phyloP scores from a whole-genome alignment of 1,140 invertebrate genomes.

The Danaus plexippus region DNA sequence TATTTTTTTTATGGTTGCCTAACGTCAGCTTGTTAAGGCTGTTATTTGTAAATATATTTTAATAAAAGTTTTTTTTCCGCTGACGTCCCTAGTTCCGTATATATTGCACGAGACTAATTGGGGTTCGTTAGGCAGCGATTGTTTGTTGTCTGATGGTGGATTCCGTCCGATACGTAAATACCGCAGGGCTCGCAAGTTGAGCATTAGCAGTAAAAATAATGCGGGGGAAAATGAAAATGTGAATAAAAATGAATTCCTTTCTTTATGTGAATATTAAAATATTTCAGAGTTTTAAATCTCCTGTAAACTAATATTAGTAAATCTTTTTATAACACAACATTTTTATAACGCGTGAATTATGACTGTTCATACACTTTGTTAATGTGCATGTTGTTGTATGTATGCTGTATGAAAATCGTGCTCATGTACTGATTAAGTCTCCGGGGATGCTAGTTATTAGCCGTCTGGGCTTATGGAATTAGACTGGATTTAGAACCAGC shows the following conservation, averaged over 20 bases:
- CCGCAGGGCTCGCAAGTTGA: slow-evolving; percentile 4
- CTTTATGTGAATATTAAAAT: neutral
- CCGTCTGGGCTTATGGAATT: slow-evolving; percentile 10
- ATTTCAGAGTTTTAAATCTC: too few species aligned
- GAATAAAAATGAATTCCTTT: slow-evolving; percentile 4
- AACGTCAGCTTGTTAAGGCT: too few species aligned
- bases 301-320: too few species aligned
- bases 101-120: slow-evolving; percentile 34
- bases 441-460: slow-evolving; percentile 13
- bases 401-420: slow-evolving; percentile 8
- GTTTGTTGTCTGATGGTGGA: slow-evolving; percentile 26
- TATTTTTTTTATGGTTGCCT: too few species aligned
- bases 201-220: slow-evolving; percentile 2
- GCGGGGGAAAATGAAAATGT: slow-evolving; percentile 2
- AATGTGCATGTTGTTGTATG: too few species aligned
- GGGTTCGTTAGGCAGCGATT: slow-evolving; percentile 48
- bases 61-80: slow-evolving; percentile 6
- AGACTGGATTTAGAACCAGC: too few species aligned
- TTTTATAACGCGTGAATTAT: too few species aligned
- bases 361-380: too few species aligned
- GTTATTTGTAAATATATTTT: neutral
- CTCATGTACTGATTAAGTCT: slow-evolving; percentile 16
- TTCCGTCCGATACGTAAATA: slow-evolving; percentile 16
- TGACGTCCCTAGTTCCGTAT: slow-evolving; percentile 8
- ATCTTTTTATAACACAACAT: too few species aligned